phyloP scores from a whole-genome alignment of 2,797 vertebrate genomes.

The Lacerta agilis region DNA sequence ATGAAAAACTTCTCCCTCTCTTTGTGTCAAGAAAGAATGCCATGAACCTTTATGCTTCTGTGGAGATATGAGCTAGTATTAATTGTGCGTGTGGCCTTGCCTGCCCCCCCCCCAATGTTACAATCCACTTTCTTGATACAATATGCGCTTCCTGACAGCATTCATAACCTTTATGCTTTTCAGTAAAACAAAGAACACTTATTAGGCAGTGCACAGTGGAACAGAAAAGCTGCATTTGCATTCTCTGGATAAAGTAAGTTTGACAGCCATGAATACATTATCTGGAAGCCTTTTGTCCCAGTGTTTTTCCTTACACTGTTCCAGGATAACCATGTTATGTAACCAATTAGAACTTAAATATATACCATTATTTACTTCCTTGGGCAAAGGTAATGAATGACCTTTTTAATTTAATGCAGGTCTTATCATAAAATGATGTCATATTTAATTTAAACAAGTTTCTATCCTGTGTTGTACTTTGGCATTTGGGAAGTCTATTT shows the following conservation, averaged over 20 bases:
- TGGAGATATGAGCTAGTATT: background rate
- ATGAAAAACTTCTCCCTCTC: background rate
- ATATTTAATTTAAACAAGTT: conserved; percentile 5
- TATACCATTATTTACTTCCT: background rate
- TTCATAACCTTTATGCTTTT: background rate
- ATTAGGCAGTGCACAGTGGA: background rate
- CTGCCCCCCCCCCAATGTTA: background rate
- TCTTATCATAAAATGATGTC: background rate
- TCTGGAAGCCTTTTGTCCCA: conserved; percentile 8
- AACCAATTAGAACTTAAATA: background rate
- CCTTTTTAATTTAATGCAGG: background rate
- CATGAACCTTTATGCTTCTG: background rate
- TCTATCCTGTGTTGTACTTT: conserved; percentile 18
- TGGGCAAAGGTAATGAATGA: background rate
- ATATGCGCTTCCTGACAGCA: background rate
- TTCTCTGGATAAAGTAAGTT: conserved; percentile 15
- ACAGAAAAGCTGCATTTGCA: background rate
- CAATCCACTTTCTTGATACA: background rate
- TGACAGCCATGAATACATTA: conserved; percentile 11
- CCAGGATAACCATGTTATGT: conserved; percentile 8
- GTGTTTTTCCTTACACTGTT: conserved; percentile 22
- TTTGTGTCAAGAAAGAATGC: background rate
- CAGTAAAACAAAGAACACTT: conserved; percentile 7
- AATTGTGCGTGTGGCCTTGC: background rate
- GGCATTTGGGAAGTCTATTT: background rate